A percentile compares a stretch with the other conserved stretches of the same genome.
Evolutionary conservation across 1,140 invertebrate genomes (phyloP).

Genomic region (Drosophila neocordata): DNA sequence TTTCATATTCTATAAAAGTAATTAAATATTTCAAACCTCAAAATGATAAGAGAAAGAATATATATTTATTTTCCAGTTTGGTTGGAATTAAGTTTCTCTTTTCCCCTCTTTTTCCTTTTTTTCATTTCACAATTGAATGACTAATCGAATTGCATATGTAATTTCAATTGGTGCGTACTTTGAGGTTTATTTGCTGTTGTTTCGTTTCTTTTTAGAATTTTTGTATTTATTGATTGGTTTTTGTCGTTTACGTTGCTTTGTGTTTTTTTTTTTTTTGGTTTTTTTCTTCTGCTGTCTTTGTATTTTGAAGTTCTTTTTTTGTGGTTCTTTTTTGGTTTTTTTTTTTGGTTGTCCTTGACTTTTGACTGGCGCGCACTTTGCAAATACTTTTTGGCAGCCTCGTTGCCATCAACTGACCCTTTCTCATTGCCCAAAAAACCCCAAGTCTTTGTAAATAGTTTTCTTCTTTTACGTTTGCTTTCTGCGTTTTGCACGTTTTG

Average conservation of each 20-base stretch:
- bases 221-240: conserved; percentile 63
- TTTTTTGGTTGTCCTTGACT: conserved; percentile 65
- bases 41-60: too few species aligned
- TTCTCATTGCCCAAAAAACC: conserved; percentile 16
- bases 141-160: not conserved
- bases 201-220: conserved; percentile 47
- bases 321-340: conserved; percentile 25
- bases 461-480: too few species aligned
- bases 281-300: too few species aligned
- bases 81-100: too few species aligned
- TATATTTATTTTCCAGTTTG: too few species aligned
- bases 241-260: conserved; percentile 1
- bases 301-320: not conserved
- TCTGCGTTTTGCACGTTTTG: conserved; percentile 65
- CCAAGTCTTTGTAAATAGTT: conserved; percentile 69
- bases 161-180: not conserved
- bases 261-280: conserved; percentile 32
- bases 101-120: too few species aligned
- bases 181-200: conserved; percentile 28
- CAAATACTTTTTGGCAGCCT: conserved; percentile 74
- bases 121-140: not conserved
- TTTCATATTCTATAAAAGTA: too few species aligned
- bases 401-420: conserved; percentile 55
- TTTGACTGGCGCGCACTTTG: conserved; percentile 73
- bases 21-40: too few species aligned